Base-by-base conservation (phyloP, 2,113 vertebrate species). In the Apteryx owenii region DNA sequence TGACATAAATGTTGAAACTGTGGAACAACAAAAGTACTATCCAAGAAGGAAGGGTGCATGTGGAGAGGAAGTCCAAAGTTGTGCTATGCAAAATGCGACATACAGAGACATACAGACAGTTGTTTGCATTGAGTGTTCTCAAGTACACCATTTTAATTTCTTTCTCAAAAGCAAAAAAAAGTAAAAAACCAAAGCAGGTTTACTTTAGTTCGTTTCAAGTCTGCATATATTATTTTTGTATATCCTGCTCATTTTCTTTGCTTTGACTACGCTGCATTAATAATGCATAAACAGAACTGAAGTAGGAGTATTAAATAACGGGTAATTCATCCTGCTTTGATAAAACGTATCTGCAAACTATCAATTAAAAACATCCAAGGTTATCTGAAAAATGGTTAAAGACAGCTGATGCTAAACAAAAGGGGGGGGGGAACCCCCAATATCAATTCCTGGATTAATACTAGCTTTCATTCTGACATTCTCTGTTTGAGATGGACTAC, bases 11-110 rank as follows among this genome's bases (percentile, higher is more conserved):
- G 38, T 33, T 86, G 38, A 53, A 78, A 42, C 5, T 54, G 65
- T 66, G 29, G 25, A 78, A 72, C 20, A 60, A 36, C 20, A 77
- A 48, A 77, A n/a, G 48, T 22, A 64, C 18, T 29, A 17, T 44
- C 51, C 14, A 26, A 60, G 36, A 86, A 53, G 23, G 19, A n/a
- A 36, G 16, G 0, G 12, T 0, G 2, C 2, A 7, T 4, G 7
- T 14, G 40, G 17, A 75, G 25, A 36, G 10, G 12, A 79, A 10
- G 9, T 23, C 33, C 53, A 31, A 77, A 72, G 42, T 28, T 60
- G 56, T 44, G 12, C 33, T 90, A 65, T 0, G 2, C 33, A 60
- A 21, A 89, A 54, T 11, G 8, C 54, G 44, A 62, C n/a, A 77
- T 7, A 64, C 0, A 71, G 17, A 58, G 9, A 38, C 36, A 38